Percentiles rank a stretch among this genome's conserved stretches.
Conservation (phyloP, 1,140 invertebrate genomes). For the Conopomorpha cramerella region DNA sequence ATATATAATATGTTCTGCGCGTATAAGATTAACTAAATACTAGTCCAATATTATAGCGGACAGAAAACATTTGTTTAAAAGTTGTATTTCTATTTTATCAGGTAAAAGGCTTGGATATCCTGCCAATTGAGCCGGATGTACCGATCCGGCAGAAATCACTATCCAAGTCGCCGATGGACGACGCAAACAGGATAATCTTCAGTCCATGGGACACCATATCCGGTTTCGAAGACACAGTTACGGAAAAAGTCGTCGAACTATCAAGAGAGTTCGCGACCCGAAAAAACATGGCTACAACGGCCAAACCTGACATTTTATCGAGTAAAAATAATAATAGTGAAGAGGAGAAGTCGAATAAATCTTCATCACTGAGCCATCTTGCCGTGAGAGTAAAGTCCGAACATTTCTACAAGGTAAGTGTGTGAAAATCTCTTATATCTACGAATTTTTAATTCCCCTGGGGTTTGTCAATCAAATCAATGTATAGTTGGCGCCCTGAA, state of each 20-base stretch:
- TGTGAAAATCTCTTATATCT: no score
- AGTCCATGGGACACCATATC: conserved; percentile 51
- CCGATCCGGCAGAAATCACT: conserved; percentile 24
- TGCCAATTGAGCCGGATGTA: conserved; percentile 22
- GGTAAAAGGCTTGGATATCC: conserved; percentile 49
- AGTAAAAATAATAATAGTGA: conserved; percentile 46
- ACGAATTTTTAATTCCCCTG: no score
- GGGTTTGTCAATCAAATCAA: no score
- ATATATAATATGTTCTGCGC: no score
- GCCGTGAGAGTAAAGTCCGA: conserved; percentile 46
- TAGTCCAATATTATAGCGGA: no score
- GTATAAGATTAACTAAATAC: no score
- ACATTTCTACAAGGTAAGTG: conserved; percentile 49
- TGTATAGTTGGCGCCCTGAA: no score
- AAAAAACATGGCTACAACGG: conserved; percentile 16
- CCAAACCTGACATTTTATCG: conserved; percentile 31
- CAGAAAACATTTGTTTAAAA: no score
- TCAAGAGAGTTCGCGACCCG: conserved; percentile 20
- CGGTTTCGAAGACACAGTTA: conserved; percentile 39
- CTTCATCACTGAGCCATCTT: conserved; percentile 46
- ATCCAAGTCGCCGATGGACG: conserved; percentile 43
- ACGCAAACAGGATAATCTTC: conserved; percentile 56
- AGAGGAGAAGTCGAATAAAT: conserved; percentile 53
- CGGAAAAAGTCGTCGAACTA: conserved; percentile 48
- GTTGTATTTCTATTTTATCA: conserved; percentile 11